Base-by-base conservation (phyloP, 2,113 vertebrate species). In the Coptodon bakossiorum region DNA sequence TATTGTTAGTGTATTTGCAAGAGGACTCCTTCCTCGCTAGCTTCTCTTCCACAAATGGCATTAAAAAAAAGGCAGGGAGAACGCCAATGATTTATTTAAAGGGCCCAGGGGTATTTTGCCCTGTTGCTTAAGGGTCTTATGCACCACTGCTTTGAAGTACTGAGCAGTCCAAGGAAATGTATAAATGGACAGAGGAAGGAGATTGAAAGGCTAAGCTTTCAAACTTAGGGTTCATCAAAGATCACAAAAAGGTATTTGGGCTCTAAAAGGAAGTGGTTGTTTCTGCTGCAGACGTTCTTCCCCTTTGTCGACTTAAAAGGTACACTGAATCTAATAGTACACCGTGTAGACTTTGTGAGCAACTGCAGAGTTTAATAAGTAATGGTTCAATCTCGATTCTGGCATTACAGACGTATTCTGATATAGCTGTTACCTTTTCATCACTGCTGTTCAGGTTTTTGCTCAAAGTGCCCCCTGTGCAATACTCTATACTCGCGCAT, bases 51-150 rank as follows among this genome's bases (percentile, higher is more conserved):
- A 88, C 61, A 94, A 92, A 94, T 86, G 61, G 89, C 61, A 84
- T 76, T 88, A 82, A 89, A 90, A 81, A 53, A 89, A 89, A 89
- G 59, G 57, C 83, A 92, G 24, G 88, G 85, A 90, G 85, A 90
- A 93, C 91, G 71, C 80, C 78, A 83, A 90, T 95, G 91, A 95
- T 94, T 95, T 95, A 95, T 95, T 95, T 84, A 93, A 78, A 90
- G 85, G 88, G 82, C 92, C 92, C 91, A 82, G 27, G 86, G 86
- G 91, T 91, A 89, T 93, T 95, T 93, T 87, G 87, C 73, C 92
- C 90, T 93, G 88, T 92, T 95, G 93, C 94, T 94, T 85, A 83
- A 88, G 89, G 91, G 90, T 90, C 87, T 92, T 86, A 91, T 93
- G 93, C 90, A 92, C 71, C 89, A 88, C 76, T 89, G 86, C 94